These are phyloP conservation scores for Tenrec ecaudatus DNA, from an alignment of 2,113 vertebrate species.

Conservation along the genomic window DNA sequence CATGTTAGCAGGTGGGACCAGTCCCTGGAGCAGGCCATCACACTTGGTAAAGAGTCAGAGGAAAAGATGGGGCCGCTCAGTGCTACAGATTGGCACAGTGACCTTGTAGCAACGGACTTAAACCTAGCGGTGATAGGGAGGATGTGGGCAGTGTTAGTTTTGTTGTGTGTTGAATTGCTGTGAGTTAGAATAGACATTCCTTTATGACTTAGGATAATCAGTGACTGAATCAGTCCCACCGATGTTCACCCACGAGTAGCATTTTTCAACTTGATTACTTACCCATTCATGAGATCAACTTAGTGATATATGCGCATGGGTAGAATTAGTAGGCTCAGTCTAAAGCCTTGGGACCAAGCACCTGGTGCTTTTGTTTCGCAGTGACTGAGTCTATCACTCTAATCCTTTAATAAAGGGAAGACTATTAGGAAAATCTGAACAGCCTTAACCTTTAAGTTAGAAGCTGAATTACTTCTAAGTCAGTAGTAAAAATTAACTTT, in stretches of 20 bases:
- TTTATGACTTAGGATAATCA: background rate
- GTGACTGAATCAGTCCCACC: background rate
- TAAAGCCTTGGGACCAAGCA: background rate
- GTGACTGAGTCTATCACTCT: background rate
- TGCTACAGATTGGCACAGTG: no score
- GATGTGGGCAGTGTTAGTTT: no score
- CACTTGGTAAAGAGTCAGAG: no score
- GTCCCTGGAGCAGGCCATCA: no score
- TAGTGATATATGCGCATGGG: background rate
- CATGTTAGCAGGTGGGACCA: no score
- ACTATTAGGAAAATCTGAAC: slow-evolving; percentile 45
- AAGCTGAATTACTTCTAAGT: slow-evolving; percentile 70
- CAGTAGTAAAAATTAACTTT: slow-evolving; percentile 72
- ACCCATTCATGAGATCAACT: background rate
- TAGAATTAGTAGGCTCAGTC: background rate
- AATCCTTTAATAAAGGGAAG: background rate
- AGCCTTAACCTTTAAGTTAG: slow-evolving; percentile 60
- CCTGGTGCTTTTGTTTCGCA: background rate
- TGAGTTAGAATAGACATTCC: background rate
- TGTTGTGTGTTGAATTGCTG: background rate
- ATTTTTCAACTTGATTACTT: slow-evolving; percentile 13
- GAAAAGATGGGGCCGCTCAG: no score
- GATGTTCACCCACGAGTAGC: background rate
- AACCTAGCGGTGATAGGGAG: no score
- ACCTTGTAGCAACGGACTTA: no score